Conservation (phyloP, 1,140 invertebrate genomes). For the Calephelis virginiensis region DNA sequence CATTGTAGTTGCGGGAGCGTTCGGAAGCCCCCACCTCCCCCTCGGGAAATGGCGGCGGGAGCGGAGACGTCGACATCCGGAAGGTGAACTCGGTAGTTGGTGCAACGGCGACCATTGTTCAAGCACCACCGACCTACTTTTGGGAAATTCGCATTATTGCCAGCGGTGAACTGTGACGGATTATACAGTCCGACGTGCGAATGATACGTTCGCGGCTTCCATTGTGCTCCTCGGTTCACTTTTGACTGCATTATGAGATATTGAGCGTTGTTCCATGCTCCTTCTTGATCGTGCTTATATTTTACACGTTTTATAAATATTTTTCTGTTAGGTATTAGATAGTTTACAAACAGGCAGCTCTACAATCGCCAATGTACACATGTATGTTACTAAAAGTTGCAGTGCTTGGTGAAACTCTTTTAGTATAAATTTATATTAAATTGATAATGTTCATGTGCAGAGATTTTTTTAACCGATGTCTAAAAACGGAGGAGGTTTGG, state of each 20-base stretch:
- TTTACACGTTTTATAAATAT: too few relatives aligned
- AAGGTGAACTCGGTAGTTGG: conserved; percentile 53
- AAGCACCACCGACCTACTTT: conserved; percentile 57
- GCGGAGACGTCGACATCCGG: conserved; percentile 68
- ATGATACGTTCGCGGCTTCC: neutral
- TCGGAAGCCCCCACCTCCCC: conserved; percentile 44
- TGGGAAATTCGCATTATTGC: conserved; percentile 40
- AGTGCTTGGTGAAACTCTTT: too few relatives aligned
- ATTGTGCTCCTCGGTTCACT: neutral
- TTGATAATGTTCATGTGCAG: too few relatives aligned
- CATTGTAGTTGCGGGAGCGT: conserved; percentile 56
- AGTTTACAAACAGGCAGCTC: too few relatives aligned
- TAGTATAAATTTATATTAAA: too few relatives aligned
- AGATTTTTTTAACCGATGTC: too few relatives aligned
- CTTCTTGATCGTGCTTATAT: too few relatives aligned
- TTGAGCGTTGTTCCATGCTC: too few relatives aligned
- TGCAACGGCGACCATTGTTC: conserved; percentile 51
- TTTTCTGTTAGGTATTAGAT: too few relatives aligned
- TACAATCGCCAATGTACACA: too few relatives aligned
- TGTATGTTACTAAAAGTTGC: too few relatives aligned
- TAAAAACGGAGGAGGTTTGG: too few relatives aligned
- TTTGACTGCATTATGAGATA: neutral
- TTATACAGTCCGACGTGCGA: conserved; percentile 20
- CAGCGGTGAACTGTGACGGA: conserved; percentile 31
- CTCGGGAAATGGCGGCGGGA: conserved; percentile 65